Conservation (phyloP, 2,888 invertebrate species). For the Dasysyrphus albostriatus region DNA sequence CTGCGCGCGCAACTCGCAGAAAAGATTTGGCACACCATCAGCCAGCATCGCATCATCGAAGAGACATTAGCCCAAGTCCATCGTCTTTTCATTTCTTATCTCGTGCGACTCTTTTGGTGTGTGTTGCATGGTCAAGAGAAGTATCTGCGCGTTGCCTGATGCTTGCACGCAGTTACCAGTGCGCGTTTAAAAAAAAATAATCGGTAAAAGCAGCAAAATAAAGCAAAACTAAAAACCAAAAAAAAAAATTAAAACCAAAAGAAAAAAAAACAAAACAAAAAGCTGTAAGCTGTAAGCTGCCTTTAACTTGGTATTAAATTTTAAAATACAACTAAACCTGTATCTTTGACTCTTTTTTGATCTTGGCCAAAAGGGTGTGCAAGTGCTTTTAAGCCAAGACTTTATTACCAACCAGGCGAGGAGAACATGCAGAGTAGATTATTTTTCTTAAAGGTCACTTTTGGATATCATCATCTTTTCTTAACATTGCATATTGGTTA, state of each 20-base stretch:
- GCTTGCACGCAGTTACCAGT: conserved; percentile 75
- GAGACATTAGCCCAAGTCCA: conserved; percentile 66
- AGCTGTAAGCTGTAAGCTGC: conserved; percentile 60
- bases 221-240: conserved; percentile 4
- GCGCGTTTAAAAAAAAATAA: conserved; percentile 73
- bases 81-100: conserved; percentile 62
- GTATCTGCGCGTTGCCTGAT: conserved; percentile 40
- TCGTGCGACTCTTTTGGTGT: conserved; percentile 38
- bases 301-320: conserved; percentile 71
- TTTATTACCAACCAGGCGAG: conserved; percentile 9
- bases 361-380: conserved; percentile 45
- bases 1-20: conserved; percentile 42
- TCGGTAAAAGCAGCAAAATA: conserved; percentile 62
- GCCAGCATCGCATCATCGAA: conserved; percentile 28
- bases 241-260: background rate
- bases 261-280: conserved; percentile 12
- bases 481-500: background rate
- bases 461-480: conserved; percentile 40
- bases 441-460: conserved; percentile 62
- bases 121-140: conserved; percentile 60
- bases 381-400: conserved; percentile 50
- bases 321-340: conserved; percentile 70
- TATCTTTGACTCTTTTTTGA: conserved; percentile 45
- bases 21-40: conserved; percentile 55
- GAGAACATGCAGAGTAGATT: conserved; percentile 41